These are phyloP conservation scores for Vanessa tameamea DNA, from an alignment of 1,140 invertebrate genomes.

Conservation along the genomic window DNA sequence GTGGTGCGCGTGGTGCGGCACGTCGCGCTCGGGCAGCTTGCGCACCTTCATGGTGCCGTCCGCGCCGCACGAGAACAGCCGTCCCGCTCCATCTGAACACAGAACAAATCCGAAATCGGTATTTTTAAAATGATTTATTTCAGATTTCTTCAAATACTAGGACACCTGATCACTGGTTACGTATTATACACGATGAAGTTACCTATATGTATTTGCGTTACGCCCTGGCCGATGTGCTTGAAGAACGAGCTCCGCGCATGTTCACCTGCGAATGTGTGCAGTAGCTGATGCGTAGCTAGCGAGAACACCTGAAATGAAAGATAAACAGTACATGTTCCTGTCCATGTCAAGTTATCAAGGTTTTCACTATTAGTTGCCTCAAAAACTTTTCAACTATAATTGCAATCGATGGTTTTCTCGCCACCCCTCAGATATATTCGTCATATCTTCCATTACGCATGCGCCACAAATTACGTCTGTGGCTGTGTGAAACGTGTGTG, in stretches of 20 bases:
- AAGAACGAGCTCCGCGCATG: constrained; percentile 96
- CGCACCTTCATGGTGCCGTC: constrained; percentile 99
- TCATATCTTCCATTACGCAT: too few species aligned
- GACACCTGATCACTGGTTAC: too few species aligned
- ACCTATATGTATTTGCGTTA: constrained; percentile 94
- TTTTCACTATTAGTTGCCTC: too few species aligned
- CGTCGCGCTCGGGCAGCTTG: constrained; percentile 89
- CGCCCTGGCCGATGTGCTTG: constrained; percentile 97
- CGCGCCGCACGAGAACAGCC: constrained; percentile 98
- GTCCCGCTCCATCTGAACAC: constrained; percentile 85
- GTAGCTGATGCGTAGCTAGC: constrained; percentile 89
- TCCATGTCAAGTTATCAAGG: too few species aligned
- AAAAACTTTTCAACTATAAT: too few species aligned
- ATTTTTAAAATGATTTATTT: too few species aligned
- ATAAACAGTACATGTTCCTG: too few species aligned
- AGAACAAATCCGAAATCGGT: background rate
- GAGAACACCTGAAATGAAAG: constrained; percentile 91
- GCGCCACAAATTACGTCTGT: too few species aligned
- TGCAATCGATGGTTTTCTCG: too few species aligned
- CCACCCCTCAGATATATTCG: too few species aligned
- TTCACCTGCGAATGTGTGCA: constrained; percentile 95
- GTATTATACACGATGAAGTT: constrained; percentile 20
- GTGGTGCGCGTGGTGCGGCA: constrained; percentile 52
- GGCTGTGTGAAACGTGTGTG: too few species aligned
- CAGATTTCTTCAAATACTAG: too few species aligned